Conservation (phyloP, 2,888 invertebrate species). For the Idaea straminata region DNA sequence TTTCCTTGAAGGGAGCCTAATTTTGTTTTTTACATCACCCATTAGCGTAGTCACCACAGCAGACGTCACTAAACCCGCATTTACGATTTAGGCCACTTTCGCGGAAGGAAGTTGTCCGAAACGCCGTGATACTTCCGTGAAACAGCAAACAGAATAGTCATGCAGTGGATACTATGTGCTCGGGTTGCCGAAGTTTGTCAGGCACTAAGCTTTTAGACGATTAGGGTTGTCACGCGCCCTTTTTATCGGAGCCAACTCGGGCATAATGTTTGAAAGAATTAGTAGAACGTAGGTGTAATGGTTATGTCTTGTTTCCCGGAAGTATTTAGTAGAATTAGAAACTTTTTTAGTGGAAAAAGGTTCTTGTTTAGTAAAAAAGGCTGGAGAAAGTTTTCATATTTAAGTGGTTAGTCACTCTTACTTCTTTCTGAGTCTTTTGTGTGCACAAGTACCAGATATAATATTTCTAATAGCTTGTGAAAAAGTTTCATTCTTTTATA, state of each 20-base stretch:
- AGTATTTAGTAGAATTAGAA: neutral
- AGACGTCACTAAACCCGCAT: neutral
- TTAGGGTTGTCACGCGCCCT: constrained; percentile 25
- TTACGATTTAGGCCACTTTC: neutral
- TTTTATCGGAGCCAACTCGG: constrained; percentile 5
- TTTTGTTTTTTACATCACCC: too few relatives aligned
- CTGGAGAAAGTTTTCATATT: neutral
- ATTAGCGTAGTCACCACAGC: too few relatives aligned
- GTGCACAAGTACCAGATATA: neutral
- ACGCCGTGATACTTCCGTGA: neutral
- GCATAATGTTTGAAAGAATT: constrained; percentile 10
- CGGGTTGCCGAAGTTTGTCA: constrained; percentile 41
- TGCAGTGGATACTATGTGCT: constrained; percentile 28
- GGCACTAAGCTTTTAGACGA: constrained; percentile 6
- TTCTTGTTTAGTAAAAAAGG: neutral
- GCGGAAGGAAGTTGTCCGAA: neutral
- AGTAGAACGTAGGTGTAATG: neutral
- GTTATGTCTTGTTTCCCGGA: neutral
- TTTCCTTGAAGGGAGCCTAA: too few relatives aligned
- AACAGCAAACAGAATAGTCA: constrained; percentile 2
- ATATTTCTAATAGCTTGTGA: neutral
- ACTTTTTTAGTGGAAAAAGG: neutral
- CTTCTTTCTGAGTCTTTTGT: too few relatives aligned
- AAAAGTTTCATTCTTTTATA: neutral
- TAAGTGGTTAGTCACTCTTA: neutral